Evolutionary conservation across 2,888 invertebrate genomes (phyloP).

Genomic region (Agrenia bidenticulata): DNA sequence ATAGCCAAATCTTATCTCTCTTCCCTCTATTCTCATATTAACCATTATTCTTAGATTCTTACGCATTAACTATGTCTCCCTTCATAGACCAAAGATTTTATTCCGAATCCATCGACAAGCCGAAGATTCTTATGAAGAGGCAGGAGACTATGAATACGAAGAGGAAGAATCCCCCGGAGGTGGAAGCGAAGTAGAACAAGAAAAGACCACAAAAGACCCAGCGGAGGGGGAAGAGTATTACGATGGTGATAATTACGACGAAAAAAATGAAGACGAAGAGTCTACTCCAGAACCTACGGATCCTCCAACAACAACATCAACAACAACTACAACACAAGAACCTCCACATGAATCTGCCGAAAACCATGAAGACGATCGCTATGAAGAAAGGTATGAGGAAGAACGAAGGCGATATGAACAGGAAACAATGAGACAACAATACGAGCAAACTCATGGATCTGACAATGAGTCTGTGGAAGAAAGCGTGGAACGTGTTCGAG

Average conservation of each 20-base stretch:
- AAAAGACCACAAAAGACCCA: conserved; percentile 26
- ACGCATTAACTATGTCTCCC: too few relatives aligned
- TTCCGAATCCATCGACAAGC: conserved; percentile 47
- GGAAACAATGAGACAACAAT: conserved; percentile 21
- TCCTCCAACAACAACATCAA: conserved; percentile 23
- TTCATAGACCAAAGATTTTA: conserved; percentile 22
- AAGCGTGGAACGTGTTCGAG: not conserved
- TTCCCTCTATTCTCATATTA: not conserved
- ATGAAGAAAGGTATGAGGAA: conserved; percentile 36
- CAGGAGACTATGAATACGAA: conserved; percentile 48
- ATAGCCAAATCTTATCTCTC: not conserved
- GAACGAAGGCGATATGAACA: conserved; percentile 32
- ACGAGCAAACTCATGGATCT: conserved; percentile 14
- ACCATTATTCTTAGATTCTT: not conserved
- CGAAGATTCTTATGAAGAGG: conserved; percentile 50
- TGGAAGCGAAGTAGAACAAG: conserved; percentile 8
- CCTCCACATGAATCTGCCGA: conserved; percentile 19
- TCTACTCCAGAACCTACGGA: conserved; percentile 10
- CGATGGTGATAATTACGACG: conserved; percentile 20
- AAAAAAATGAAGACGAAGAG: conserved; percentile 31
- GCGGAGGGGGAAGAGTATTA: conserved; percentile 21
- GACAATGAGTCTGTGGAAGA: conserved; percentile 20
- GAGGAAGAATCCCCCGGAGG: conserved; percentile 18
- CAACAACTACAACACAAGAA: conserved; percentile 24
- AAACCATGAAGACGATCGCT: conserved; percentile 32